Evolutionary conservation across 2,113 vertebrate species (phyloP).

Genomic region (Ammodytes dubius): DNA sequence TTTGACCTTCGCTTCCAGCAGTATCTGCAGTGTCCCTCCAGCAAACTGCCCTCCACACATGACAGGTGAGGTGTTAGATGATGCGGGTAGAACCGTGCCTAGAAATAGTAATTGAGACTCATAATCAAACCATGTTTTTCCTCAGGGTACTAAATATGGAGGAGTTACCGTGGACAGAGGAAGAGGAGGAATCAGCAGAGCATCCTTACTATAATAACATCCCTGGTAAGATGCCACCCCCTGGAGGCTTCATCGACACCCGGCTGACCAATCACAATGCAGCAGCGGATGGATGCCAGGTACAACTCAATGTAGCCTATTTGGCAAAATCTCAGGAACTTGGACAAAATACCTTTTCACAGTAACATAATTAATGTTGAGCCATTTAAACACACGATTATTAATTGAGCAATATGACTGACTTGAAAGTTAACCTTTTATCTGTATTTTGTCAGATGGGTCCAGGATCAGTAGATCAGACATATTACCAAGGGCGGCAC

Average conservation of each 20-base stretch:
- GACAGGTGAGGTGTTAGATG: conserved; percentile 86
- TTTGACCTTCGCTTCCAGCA: conserved; percentile 98
- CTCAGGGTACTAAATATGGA: conserved; percentile 94
- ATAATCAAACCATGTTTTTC: neutral
- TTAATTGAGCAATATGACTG: neutral
- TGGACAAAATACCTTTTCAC: neutral
- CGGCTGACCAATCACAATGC: conserved; percentile 86
- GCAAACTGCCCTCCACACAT: conserved; percentile 89
- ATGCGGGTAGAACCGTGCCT: too few species aligned
- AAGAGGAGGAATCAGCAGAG: conserved; percentile 88
- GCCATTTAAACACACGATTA: neutral
- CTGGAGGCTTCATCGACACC: conserved; percentile 90
- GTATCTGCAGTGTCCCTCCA: conserved; percentile 93
- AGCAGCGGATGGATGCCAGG: conserved; percentile 85
- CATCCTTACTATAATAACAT: conserved; percentile 96
- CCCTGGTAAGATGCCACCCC: conserved; percentile 92
- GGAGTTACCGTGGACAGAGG: conserved; percentile 91
- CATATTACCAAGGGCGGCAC: conserved; percentile 93
- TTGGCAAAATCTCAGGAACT: neutral
- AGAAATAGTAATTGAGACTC: neutral
- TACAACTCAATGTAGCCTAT: conserved; percentile 54
- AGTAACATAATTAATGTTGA: neutral
- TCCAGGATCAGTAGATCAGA: conserved; percentile 88
- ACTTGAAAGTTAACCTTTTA: conserved; percentile 12
- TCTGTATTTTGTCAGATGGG: conserved; percentile 78